Base-by-base conservation (phyloP, 2,888 invertebrate species). In the Sipha maydis region DNA sequence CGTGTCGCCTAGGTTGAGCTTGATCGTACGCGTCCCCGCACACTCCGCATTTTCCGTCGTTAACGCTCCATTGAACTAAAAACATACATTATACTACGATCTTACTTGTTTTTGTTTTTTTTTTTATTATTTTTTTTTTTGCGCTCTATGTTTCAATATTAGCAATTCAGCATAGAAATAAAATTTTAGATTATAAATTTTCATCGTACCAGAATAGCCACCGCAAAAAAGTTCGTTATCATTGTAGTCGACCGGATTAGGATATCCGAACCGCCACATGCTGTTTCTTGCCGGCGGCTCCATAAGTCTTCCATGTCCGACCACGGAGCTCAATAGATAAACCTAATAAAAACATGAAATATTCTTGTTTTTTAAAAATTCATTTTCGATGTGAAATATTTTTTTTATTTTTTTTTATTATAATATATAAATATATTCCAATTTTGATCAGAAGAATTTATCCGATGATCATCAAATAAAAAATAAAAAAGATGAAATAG, bases 151-250 rank as follows among this genome's bases (percentile, higher is more conserved):
- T 31, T 31, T 14, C 31, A 28, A 28, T 71, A 71, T 31, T 28
- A 28, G 11, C 28, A 77, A 86, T 89, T 54, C 38, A n/a, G 67
- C 9, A 61, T 34, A 21, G 41, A 19, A 67, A n/a, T 67, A 38
- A 11, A 34, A 61, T 61, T 71, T 28, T 17, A 41, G 11, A 21
- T 67, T 14, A 3, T 34, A 25, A 4, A 54, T 61, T 78, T 31
- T 38, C 38, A 86, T 80, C 85, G 83, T 88, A 96, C 96, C 96
- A 92, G 96, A 95, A 91, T 96, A 96, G 83, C 97, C 98, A 41
- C 97, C 98, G 91, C 98, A 98, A 92, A 96, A 98, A 28, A 98
- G 94, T 92, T 98, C 97, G 91, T 98, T 98, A 92, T 98, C 98
- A 91, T 98, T 97, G 92, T 97, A 98, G 92, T 98, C 97, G 89